These are phyloP conservation scores for Gymnocephalus cernua DNA, from an alignment of 2,113 vertebrate species.

Conservation along the genomic window DNA sequence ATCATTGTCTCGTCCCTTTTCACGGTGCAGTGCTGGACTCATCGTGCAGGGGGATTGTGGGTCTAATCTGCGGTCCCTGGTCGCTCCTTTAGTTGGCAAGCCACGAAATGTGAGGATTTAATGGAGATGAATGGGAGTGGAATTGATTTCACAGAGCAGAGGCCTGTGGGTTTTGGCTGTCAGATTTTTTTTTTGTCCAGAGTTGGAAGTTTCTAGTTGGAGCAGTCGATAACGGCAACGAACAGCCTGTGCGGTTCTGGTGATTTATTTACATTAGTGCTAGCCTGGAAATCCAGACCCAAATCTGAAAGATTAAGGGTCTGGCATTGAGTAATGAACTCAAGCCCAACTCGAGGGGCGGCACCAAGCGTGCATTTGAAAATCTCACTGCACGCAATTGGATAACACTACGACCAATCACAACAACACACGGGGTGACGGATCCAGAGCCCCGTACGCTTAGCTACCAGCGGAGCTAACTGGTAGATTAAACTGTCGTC, in stretches of 20 bases:
- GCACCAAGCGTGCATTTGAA: no score
- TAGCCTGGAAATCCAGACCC: no score
- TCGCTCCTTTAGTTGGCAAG: neutral
- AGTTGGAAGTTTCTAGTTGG: neutral
- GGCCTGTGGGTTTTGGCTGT: neutral
- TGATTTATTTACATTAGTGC: neutral
- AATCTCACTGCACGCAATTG: no score
- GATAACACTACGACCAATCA: no score
- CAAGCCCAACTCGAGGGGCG: no score
- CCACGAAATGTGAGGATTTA: neutral
- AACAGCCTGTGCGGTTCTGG: neutral
- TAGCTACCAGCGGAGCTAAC: no score
- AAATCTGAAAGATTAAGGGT: no score
- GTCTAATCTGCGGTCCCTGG: neutral
- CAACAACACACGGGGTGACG: no score
- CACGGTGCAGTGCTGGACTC: neutral
- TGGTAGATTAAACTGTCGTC: no score
- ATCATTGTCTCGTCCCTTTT: neutral
- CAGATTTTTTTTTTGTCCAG: neutral
- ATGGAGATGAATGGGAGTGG: neutral
- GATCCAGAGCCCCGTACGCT: no score
- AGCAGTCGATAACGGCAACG: neutral
- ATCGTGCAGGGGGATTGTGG: no score
- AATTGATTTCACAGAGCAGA: constrained; percentile 1
- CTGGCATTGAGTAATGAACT: no score